phyloP scores from a whole-genome alignment of 2,797 vertebrate species.

The Buceros bicornis region DNA sequence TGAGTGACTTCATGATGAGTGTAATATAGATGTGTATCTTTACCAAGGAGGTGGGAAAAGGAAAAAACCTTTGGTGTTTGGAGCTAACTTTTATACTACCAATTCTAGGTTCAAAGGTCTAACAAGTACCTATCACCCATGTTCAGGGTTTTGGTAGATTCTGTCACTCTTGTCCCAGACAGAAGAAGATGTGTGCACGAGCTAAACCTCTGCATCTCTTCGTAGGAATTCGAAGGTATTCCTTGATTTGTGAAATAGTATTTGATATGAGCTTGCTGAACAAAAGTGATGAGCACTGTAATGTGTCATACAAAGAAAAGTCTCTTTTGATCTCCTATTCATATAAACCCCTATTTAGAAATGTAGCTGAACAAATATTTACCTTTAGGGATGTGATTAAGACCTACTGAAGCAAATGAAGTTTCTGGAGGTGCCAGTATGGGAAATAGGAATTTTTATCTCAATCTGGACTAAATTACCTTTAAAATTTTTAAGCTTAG shows the following conservation, averaged over 20 bases:
- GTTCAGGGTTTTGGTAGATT: background rate
- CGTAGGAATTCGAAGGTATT: background rate
- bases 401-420: background rate
- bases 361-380: slow-evolving; percentile 1
- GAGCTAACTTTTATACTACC: background rate
- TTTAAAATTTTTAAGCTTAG: slow-evolving; percentile 16
- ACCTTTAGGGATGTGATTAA: slow-evolving; percentile 15
- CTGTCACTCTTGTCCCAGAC: background rate
- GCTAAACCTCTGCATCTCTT: background rate
- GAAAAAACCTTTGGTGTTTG: background rate
- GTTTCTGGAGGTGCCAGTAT: background rate
- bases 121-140: background rate
- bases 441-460: background rate
- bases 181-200: background rate
- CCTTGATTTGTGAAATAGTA: background rate
- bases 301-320: background rate
- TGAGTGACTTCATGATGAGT: background rate
- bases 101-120: background rate
- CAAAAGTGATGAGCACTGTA: background rate
- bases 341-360: slow-evolving; percentile 13
- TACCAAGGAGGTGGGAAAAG: background rate
- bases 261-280: background rate
- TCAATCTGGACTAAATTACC: slow-evolving; percentile 34
- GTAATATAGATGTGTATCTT: background rate
- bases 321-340: background rate